Conservation (phyloP, 1,140 invertebrate species). For the Microplitis mediator region DNA sequence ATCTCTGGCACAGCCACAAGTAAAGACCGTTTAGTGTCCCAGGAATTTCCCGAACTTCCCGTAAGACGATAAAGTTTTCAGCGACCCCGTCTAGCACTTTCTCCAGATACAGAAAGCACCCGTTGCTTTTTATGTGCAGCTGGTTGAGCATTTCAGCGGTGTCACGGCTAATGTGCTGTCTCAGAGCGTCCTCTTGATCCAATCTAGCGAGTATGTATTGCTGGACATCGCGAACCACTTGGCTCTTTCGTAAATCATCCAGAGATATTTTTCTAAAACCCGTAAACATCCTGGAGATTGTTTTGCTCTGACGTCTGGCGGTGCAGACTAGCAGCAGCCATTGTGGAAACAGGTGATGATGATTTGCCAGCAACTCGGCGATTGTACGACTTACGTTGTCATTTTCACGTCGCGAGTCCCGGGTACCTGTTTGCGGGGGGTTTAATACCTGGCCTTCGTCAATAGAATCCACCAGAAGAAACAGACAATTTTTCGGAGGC, state of each 20-base stretch:
- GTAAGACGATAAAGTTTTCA: slow-evolving; percentile 88
- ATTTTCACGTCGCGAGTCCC: slow-evolving; percentile 58
- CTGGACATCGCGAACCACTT: slow-evolving; percentile 90
- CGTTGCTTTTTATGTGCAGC: slow-evolving; percentile 95
- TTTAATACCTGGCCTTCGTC: slow-evolving; percentile 72
- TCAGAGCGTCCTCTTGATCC: slow-evolving; percentile 80
- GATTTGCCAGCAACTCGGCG: slow-evolving; percentile 83
- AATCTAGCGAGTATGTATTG: slow-evolving; percentile 91
- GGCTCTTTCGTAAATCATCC: slow-evolving; percentile 87
- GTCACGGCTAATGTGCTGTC: slow-evolving; percentile 79
- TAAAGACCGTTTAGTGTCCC: slow-evolving; percentile 94
- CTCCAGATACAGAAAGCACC: slow-evolving; percentile 92
- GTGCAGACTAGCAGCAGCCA: slow-evolving; percentile 93
- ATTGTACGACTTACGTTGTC: slow-evolving; percentile 73
- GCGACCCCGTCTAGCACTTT: slow-evolving; percentile 91
- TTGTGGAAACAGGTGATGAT: slow-evolving; percentile 90
- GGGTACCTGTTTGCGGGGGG: slow-evolving; percentile 50
- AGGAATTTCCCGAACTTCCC: slow-evolving; percentile 88
- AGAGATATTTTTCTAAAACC: slow-evolving; percentile 92
- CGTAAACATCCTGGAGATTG: slow-evolving; percentile 88
- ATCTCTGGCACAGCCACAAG: slow-evolving; percentile 90
- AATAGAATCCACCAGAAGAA: slow-evolving; percentile 90
- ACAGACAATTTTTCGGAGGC: slow-evolving; percentile 80
- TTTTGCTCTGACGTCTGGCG: slow-evolving; percentile 83
- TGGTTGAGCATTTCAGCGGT: slow-evolving; percentile 95